A percentile compares a stretch with the other conserved stretches of the same genome.
phyloP scores from a whole-genome alignment of 2,888 invertebrate species.

The Spisula solida region DNA sequence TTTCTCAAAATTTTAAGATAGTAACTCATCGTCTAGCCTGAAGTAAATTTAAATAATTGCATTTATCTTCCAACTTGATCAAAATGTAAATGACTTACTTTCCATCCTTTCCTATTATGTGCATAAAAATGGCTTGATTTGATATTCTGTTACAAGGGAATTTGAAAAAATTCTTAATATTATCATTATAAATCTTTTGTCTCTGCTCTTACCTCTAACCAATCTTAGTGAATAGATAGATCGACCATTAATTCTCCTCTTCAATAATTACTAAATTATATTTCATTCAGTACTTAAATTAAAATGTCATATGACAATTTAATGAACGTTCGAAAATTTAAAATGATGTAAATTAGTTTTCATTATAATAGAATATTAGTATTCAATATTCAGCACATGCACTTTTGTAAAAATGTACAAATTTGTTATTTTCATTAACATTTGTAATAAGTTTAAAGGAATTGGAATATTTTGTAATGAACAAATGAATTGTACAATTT shows the following conservation, averaged over 20 bases:
- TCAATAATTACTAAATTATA: neutral
- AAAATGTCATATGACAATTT: neutral
- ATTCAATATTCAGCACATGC: neutral
- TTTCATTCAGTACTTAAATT: neutral
- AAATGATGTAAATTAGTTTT: neutral
- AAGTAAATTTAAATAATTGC: neutral
- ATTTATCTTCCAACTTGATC: neutral
- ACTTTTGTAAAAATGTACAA: neutral
- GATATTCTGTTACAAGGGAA: neutral
- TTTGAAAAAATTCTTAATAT: neutral
- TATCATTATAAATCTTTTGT: neutral
- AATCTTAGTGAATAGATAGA: conserved; percentile 14
- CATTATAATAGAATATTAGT: too few species aligned
- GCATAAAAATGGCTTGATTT: neutral
- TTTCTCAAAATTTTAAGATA: neutral
- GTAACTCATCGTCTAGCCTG: neutral
- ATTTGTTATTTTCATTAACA: neutral
- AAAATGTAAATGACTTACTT: neutral
- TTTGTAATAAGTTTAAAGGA: neutral
- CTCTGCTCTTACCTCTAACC: conserved; percentile 7
- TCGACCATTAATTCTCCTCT: neutral
- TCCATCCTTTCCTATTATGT: neutral
- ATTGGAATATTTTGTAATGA: neutral
- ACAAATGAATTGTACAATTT: conserved; percentile 29
- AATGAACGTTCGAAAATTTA: neutral